Evolutionary conservation across 2,888 invertebrate species (phyloP).

Genomic region (Pardosa pseudoannulata): DNA sequence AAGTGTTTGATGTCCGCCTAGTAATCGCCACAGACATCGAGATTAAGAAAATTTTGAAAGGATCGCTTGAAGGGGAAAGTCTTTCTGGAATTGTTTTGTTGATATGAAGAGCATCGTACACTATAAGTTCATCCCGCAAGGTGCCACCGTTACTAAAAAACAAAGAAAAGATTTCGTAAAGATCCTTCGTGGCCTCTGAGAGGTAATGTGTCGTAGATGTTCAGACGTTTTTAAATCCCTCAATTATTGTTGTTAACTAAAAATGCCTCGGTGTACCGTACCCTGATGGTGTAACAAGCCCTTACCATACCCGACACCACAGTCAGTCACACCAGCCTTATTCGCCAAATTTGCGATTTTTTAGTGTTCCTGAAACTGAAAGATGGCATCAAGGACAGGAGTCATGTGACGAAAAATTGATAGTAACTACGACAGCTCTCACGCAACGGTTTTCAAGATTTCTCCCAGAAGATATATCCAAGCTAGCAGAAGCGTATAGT

Average conservation of each 20-base stretch:
- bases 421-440: background rate
- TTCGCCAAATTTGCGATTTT: background rate
- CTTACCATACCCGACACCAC: background rate
- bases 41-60: background rate
- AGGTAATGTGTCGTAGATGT: too few relatives aligned
- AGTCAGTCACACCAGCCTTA: too few relatives aligned
- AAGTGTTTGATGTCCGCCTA: background rate
- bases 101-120: background rate
- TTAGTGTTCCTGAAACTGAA: too few relatives aligned
- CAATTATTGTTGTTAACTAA: background rate
- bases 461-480: background rate
- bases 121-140: background rate
- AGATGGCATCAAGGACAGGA: too few relatives aligned
- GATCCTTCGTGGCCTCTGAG: background rate
- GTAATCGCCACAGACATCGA: background rate
- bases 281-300: background rate
- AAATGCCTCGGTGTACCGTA: background rate
- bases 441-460: background rate
- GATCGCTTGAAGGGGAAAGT: background rate
- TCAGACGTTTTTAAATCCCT: background rate
- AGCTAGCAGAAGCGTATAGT: constrained; percentile 5
- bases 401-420: too few relatives aligned
- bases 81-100: background rate
- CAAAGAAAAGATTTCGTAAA: background rate
- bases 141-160: background rate